Evolutionary conservation across 30 jellyfish, hydroid and myxozoan species (phyloP), one percentile per base, ranked within the genome.

Genomic region (Aurelia aurita): DNA sequence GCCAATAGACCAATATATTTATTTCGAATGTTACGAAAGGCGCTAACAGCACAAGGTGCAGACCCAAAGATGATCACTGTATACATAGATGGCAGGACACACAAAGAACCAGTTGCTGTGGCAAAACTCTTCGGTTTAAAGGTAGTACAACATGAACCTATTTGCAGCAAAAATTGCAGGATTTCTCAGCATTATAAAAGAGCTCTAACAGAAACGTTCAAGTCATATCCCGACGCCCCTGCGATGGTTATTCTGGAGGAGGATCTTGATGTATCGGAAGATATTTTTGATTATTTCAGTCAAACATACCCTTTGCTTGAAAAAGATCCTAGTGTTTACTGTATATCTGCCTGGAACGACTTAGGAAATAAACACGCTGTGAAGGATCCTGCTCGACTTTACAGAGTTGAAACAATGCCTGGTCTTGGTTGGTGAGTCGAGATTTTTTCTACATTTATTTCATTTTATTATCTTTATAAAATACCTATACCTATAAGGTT

Each of bases 311-410:
- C 98, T 23, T 87, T 92, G 22, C 84, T 90, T 19, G 89, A 82
- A 51, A 46, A 77, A 7, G 98, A 96, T 65, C 96, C 96, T 20
- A 76, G 94, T 54, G 34, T 90, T 27, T 96, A 87, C 64, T 96
- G 99, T 80, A 82, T 96, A 23, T 96, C 99, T 22, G 99, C 99
- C 11, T 96, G 99, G 99, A 96, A 96, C 84, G 99, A 96, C 74
- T 97, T 91, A 82, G 99, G 98, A 16, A 91, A 90, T 76, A 82
- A 91, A 66, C 99, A 96, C 72, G 57, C 98, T 18, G 74, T 91
- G 61, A 74, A 88, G 18, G 99, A 96, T 86, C 96, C 98, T 19
- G 89, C 99, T 18, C 35, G 87, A 87, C 89, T 96, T 19, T 96
- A 96, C 84, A 72, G 99, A 72, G 95, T 96, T 6, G 98, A 96